Percentiles rank a stretch among this genome's conserved stretches.
Evolutionary conservation across 2,888 invertebrate species (phyloP).

Genomic region (Drosophila kuntzei): DNA sequence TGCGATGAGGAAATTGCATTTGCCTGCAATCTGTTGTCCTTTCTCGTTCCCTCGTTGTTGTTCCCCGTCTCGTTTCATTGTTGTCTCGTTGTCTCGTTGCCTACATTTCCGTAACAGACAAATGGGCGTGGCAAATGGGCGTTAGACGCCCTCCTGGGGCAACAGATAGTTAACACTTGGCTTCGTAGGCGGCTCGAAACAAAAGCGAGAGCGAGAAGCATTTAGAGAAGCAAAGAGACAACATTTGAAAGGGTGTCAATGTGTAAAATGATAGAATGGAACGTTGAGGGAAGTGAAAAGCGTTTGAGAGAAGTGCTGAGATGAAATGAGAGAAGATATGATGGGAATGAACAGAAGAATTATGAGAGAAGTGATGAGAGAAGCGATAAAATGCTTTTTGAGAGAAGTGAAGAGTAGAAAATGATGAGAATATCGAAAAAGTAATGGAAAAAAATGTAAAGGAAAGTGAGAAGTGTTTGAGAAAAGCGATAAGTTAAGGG

Average conservation of each 20-base stretch:
- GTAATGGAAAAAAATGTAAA: no score
- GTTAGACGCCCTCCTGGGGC: constrained; percentile 26
- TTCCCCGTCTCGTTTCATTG: constrained; percentile 18
- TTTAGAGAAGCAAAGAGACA: constrained; percentile 1
- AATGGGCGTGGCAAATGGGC: constrained; percentile 59
- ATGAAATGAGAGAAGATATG: background rate
- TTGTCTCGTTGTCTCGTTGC: constrained; percentile 46
- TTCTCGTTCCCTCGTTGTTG: background rate
- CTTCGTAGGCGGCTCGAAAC: constrained; percentile 7
- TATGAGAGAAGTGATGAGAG: background rate
- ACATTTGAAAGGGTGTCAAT: constrained; percentile 26
- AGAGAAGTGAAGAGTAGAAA: no score
- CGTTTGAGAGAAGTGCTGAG: background rate
- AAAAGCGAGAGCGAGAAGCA: constrained; percentile 4
- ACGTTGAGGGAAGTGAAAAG: background rate
- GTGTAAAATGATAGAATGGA: background rate
- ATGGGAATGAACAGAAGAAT: background rate
- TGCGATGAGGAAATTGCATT: constrained; percentile 58
- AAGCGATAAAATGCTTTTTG: no score
- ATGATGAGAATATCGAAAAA: no score
- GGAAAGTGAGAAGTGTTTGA: no score
- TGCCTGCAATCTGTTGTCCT: constrained; percentile 37
- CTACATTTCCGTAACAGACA: constrained; percentile 76
- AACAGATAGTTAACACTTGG: constrained; percentile 32
- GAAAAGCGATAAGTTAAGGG: no score